phyloP scores from a whole-genome alignment of 2,888 invertebrate genomes.

The Epirrhoe alternata region DNA sequence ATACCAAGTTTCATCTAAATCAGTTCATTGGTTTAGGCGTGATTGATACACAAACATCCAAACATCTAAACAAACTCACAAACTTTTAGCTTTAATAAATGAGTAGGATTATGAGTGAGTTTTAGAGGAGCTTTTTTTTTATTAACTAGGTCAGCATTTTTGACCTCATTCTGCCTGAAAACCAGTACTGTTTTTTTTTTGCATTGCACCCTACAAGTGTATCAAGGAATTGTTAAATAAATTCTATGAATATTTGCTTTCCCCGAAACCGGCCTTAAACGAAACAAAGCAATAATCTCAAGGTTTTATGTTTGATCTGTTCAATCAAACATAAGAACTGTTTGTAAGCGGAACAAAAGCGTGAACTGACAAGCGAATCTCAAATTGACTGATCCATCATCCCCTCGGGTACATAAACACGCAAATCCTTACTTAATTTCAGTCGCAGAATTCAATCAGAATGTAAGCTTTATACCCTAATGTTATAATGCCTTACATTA shows the following conservation, averaged over 20 bases:
- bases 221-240: neutral
- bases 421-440: slow-evolving; percentile 85
- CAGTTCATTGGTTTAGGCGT: no score
- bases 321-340: slow-evolving; percentile 31
- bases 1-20: no score
- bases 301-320: slow-evolving; percentile 26
- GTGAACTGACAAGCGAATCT: slow-evolving; percentile 67
- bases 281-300: slow-evolving; percentile 18
- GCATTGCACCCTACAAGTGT: no score
- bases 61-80: no score
- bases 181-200: no score
- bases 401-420: slow-evolving; percentile 79
- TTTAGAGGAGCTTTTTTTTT: no score
- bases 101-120: no score
- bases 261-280: neutral
- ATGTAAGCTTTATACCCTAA: slow-evolving; percentile 82
- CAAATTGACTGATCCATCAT: slow-evolving; percentile 80
- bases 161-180: no score
- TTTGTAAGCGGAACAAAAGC: slow-evolving; percentile 62
- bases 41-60: no score
- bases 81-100: no score
- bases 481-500: slow-evolving; percentile 83
- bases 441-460: slow-evolving; percentile 84
- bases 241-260: neutral
- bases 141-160: no score